These are phyloP conservation scores for Lacerta agilis DNA, from an alignment of 2,797 vertebrate genomes.

Conservation along the genomic window DNA sequence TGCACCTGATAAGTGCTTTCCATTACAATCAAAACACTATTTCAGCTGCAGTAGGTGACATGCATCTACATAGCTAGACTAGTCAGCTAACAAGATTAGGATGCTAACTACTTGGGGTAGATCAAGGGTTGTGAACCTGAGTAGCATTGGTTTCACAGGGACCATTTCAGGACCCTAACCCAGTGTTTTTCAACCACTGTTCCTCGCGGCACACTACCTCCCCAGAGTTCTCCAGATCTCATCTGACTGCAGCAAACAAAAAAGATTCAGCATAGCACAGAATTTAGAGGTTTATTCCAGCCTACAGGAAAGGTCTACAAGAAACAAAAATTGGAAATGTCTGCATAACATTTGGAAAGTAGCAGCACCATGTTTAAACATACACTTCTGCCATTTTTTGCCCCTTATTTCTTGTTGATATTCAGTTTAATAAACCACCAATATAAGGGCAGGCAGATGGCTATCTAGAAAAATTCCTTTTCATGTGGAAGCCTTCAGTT, in stretches of 20 bases:
- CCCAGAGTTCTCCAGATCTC: neutral
- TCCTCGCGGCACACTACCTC: too few relatives aligned
- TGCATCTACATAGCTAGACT: neutral
- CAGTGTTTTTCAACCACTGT: too few relatives aligned
- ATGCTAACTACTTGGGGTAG: neutral
- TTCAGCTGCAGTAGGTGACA: neutral
- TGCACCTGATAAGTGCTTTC: neutral
- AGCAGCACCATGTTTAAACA: neutral
- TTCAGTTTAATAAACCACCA: conserved; percentile 43
- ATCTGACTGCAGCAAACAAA: neutral
- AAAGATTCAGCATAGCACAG: neutral
- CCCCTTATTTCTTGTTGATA: conserved; percentile 42
- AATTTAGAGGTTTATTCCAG: neutral
- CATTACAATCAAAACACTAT: neutral
- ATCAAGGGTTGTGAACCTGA: neutral
- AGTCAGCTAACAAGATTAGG: neutral
- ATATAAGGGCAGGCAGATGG: neutral
- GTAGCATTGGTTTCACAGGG: neutral
- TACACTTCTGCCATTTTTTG: conserved; percentile 11
- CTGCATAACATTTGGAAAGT: neutral
- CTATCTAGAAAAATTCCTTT: conserved; percentile 54
- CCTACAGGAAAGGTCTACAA: too few relatives aligned
- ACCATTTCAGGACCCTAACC: neutral
- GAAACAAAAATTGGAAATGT: neutral
- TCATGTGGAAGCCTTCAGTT: conserved; percentile 52